Evolutionary conservation across 2,888 invertebrate genomes (phyloP).

Genomic region (Tenthredo scrophulariae): DNA sequence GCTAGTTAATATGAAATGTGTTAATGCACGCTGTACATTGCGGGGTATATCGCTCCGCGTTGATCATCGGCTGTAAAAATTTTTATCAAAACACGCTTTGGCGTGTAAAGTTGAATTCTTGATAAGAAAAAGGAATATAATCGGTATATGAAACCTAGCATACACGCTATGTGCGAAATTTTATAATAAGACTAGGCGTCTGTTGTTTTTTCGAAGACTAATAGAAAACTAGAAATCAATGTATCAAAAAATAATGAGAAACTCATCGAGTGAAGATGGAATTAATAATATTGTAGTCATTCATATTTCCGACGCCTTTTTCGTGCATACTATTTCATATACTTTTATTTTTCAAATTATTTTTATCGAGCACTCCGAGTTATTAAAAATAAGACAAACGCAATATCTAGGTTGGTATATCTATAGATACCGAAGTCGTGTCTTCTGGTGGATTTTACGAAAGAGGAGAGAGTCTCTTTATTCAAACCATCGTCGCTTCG

Average conservation of each 20-base stretch:
- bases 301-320: not conserved
- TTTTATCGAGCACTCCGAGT: constrained; percentile 36
- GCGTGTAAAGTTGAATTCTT: not conserved
- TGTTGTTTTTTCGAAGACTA: not conserved
- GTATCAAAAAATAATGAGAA: not conserved
- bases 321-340: not conserved
- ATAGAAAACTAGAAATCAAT: not conserved
- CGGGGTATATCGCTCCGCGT: not conserved
- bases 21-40: not conserved
- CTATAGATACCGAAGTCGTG: not conserved
- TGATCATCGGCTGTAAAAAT: not conserved
- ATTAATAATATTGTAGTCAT: not conserved
- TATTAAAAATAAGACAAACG: constrained; percentile 23
- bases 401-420: not conserved
- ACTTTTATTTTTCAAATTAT: not conserved
- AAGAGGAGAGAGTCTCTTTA: constrained; percentile 24
- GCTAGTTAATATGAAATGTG: not conserved
- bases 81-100: not conserved
- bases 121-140: not conserved
- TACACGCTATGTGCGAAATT: not conserved
- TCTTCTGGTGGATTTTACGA: not conserved
- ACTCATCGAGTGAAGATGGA: not conserved
- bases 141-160: not conserved
- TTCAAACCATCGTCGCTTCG: not conserved
- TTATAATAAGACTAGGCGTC: not conserved